phyloP scores from a whole-genome alignment of 1,140 invertebrate genomes.

The Berghia stephanieae region DNA sequence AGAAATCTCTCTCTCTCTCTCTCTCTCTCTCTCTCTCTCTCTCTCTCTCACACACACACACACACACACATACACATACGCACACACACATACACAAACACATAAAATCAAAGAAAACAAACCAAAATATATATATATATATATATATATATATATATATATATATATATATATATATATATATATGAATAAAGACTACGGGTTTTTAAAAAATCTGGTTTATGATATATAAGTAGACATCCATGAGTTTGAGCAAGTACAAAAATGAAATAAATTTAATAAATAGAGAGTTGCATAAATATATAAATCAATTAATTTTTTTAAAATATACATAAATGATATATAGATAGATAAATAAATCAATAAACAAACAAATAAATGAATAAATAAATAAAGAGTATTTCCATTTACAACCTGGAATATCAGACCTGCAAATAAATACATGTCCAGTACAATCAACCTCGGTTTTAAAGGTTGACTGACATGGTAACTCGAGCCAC shows the following conservation, averaged over 20 bases:
- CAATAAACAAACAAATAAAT: not conserved
- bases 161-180: conserved; percentile 79
- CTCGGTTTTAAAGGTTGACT: too few species aligned
- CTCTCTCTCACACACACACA: too few species aligned
- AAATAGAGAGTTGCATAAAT: not conserved
- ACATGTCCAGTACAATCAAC: too few species aligned
- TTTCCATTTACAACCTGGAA: too few species aligned
- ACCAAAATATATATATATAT: conserved; percentile 15
- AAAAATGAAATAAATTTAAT: not conserved
- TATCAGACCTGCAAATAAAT: too few species aligned
- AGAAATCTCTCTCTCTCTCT: too few species aligned
- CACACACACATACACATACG: too few species aligned
- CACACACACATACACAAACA: too few species aligned
- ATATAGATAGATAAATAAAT: not conserved
- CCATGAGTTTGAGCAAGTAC: not conserved
- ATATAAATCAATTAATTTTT: conserved; percentile 25
- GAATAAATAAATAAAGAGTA: not conserved
- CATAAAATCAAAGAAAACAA: too few species aligned
- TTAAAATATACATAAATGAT: not conserved
- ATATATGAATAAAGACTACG: not conserved
- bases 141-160: conserved; percentile 11
- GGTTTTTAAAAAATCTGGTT: not conserved
- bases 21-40: too few species aligned
- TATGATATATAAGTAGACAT: not conserved
- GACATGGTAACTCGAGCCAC: too few species aligned